Conservation (phyloP, 2,113 vertebrate genomes). For the Eolophus roseicapilla region DNA sequence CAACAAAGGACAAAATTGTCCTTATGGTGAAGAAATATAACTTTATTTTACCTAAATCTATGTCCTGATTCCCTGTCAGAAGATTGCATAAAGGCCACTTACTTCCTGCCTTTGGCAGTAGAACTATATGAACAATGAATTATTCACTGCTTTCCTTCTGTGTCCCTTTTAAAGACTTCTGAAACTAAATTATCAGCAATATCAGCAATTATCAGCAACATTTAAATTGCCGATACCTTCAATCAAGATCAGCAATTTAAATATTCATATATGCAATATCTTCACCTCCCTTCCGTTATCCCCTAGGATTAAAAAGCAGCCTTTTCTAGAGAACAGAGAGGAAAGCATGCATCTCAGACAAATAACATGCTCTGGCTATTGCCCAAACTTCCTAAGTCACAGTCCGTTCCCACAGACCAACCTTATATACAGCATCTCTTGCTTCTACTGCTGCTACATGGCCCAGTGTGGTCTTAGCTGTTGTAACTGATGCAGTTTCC, state of each 20-base stretch:
- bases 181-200: neutral
- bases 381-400: neutral
- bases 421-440: conserved; percentile 72
- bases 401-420: conserved; percentile 3
- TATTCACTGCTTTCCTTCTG: neutral
- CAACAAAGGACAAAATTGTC: neutral
- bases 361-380: neutral
- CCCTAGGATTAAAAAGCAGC: neutral
- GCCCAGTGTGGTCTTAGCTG: conserved; percentile 78
- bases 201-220: neutral
- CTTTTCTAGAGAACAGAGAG: neutral
- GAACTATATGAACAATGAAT: neutral
- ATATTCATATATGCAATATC: neutral
- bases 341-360: neutral
- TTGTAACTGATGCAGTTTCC: conserved; percentile 76
- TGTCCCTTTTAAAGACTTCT: neutral
- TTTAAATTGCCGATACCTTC: neutral
- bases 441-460: conserved; percentile 74
- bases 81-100: neutral
- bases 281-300: neutral
- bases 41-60: neutral
- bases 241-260: neutral
- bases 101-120: neutral
- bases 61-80: neutral
- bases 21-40: neutral